These are phyloP conservation scores for Oegoconia quadripuncta DNA, from an alignment of 2,888 invertebrate genomes.

Conservation along the genomic window DNA sequence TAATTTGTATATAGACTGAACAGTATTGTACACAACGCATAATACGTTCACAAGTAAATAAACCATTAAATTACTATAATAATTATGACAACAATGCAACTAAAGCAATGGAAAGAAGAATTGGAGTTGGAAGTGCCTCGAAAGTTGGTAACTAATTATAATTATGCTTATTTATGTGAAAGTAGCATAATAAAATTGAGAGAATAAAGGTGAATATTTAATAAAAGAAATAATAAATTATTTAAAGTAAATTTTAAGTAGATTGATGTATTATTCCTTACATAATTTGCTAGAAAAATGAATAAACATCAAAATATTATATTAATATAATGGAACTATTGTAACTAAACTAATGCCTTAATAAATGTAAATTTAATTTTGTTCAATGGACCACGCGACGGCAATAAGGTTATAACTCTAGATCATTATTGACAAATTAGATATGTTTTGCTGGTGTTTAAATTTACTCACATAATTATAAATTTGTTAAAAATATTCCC, in stretches of 20 bases:
- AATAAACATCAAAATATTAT: too few species aligned
- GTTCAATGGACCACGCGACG: neutral
- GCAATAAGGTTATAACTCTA: too few species aligned
- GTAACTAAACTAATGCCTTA: constrained; percentile 6
- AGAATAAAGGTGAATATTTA: constrained; percentile 33
- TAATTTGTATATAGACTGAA: constrained; percentile 18
- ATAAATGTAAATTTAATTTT: neutral
- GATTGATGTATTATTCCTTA: constrained; percentile 10
- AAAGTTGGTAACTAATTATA: constrained; percentile 24
- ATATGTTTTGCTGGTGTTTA: too few species aligned
- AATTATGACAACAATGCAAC: neutral
- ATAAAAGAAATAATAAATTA: constrained; percentile 30
- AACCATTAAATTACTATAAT: neutral
- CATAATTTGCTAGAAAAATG: neutral
- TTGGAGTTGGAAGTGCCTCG: constrained; percentile 36
- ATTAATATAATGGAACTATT: neutral
- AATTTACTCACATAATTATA: too few species aligned
- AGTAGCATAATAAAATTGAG: constrained; percentile 30
- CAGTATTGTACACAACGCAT: constrained; percentile 9
- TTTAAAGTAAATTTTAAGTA: constrained; percentile 25
- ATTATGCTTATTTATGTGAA: constrained; percentile 31
- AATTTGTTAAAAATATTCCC: too few species aligned
- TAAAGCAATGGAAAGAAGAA: neutral
- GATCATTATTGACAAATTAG: too few species aligned
- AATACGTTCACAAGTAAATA: constrained; percentile 1